Conservation (phyloP, 2,888 invertebrate genomes). For the Gnatocerus cornutus region DNA sequence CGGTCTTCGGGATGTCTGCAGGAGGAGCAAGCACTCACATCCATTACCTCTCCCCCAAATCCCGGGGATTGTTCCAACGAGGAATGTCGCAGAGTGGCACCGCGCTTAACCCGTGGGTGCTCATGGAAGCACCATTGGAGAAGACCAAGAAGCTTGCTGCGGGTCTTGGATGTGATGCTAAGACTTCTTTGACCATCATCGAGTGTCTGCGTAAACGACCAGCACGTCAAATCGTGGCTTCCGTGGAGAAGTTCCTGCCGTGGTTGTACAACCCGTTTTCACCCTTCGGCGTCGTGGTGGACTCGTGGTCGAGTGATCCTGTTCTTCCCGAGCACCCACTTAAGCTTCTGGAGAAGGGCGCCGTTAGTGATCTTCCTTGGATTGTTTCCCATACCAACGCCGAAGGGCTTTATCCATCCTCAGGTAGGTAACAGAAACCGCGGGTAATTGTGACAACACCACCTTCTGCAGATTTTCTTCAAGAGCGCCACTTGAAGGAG, state of each 20-base stretch:
- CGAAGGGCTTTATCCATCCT: slow-evolving; percentile 83
- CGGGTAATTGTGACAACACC: too few relatives aligned
- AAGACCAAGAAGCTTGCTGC: slow-evolving; percentile 77
- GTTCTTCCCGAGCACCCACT: slow-evolving; percentile 80
- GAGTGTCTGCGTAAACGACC: slow-evolving; percentile 79
- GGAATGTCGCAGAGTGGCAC: slow-evolving; percentile 83
- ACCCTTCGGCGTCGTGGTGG: slow-evolving; percentile 83
- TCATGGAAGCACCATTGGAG: slow-evolving; percentile 74
- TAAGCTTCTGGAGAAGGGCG: slow-evolving; percentile 75
- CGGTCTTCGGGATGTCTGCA: slow-evolving; percentile 81
- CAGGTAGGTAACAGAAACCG: slow-evolving; percentile 43
- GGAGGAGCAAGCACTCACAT: slow-evolving; percentile 85
- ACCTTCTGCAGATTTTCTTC: slow-evolving; percentile 73
- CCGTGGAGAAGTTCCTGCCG: slow-evolving; percentile 74
- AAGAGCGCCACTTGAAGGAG: slow-evolving; percentile 69
- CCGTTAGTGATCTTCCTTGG: slow-evolving; percentile 79
- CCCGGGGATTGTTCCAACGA: slow-evolving; percentile 74
- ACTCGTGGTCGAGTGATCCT: slow-evolving; percentile 74
- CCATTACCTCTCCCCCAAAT: slow-evolving; percentile 69
- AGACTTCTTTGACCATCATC: slow-evolving; percentile 64
- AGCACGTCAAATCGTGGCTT: slow-evolving; percentile 76
- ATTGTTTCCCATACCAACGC: slow-evolving; percentile 79
- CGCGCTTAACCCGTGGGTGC: slow-evolving; percentile 76
- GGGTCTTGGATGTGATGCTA: slow-evolving; percentile 76
- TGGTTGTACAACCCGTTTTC: slow-evolving; percentile 81